Conservation (phyloP, 1,140 invertebrate species). For the Drosophila rhopaloa region DNA sequence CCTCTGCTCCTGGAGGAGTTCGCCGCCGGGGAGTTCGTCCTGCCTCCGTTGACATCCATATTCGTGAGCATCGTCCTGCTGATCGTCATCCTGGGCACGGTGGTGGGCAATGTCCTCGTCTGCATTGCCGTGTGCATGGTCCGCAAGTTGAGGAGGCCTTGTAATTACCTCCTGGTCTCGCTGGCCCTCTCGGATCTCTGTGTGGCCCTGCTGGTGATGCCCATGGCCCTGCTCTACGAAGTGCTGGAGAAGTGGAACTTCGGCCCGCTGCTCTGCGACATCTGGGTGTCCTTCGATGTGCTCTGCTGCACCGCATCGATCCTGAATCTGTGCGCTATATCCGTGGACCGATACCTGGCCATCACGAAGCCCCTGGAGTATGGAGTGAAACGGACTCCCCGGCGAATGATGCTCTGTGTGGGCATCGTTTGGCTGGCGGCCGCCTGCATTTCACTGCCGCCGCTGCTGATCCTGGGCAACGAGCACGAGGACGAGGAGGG, state of each 20-base stretch:
- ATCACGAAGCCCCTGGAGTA: slow-evolving; percentile 96
- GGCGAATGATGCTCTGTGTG: slow-evolving; percentile 93
- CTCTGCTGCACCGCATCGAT: slow-evolving; percentile 95
- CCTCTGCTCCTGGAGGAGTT: slow-evolving; percentile 55
- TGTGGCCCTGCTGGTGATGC: slow-evolving; percentile 93
- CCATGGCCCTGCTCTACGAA: slow-evolving; percentile 92
- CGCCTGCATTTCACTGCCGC: slow-evolving; percentile 94
- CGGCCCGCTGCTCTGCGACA: slow-evolving; percentile 92
- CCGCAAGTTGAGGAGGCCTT: slow-evolving; percentile 92
- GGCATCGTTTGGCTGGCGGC: slow-evolving; percentile 95
- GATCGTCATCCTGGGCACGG: slow-evolving; percentile 91
- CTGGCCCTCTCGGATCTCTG: slow-evolving; percentile 95
- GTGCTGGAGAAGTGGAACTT: slow-evolving; percentile 94
- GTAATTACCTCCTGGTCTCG: slow-evolving; percentile 95
- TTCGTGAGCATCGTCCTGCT: slow-evolving; percentile 90
- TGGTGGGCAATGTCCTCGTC: slow-evolving; percentile 95
- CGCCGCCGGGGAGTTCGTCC: slow-evolving; percentile 69
- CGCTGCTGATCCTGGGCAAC: slow-evolving; percentile 94
- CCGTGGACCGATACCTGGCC: slow-evolving; percentile 94
- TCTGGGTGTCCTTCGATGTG: slow-evolving; percentile 94
- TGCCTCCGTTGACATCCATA: slow-evolving; percentile 87
- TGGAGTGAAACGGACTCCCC: slow-evolving; percentile 93
- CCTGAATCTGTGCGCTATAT: slow-evolving; percentile 96
- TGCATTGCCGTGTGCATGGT: slow-evolving; percentile 95
- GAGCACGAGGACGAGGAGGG: slow-evolving; percentile 88